Evolutionary conservation across 64 coral and sea anemone species (phyloP), one percentile per base, ranked within the genome.

Genomic region (Cladopsammia gracilis): DNA sequence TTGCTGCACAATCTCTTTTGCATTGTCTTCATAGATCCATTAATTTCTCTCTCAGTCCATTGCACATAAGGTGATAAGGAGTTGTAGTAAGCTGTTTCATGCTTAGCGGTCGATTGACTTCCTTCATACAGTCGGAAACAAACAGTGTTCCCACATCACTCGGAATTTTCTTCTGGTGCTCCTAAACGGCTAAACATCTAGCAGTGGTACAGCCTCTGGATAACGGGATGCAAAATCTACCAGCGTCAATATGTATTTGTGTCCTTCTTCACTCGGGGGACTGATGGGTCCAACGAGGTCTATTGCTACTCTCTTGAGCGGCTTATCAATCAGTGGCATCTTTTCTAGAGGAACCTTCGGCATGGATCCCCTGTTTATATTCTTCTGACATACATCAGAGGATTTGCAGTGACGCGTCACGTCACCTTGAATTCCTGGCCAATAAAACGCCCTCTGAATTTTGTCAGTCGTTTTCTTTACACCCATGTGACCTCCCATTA

Each of bases 121-220:
- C 79, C 18, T 92, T 92, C 82, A 91, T 91, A 7, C n/a, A n/a
- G n/a, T n/a, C 89, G 58, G 77, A 91, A 3, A 83, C 75, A 73
- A 91, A 83, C 52, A 61, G 89, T 13, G 65, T 91, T 8, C 89
- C 78, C 9, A 71, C 11, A 59, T 83, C 77, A 44, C 77, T 91
- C 9, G 59, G 44, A 20, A 93, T n/a, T 86, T 46, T 93, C 82
- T 23, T 66, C 71, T 4, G 82, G n/a, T n/a, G n/a, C n/a, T n/a
- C n/a, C n/a, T n/a, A n/a, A n/a, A n/a, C n/a, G n/a, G n/a, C n/a
- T n/a, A n/a, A n/a, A n/a, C n/a, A n/a, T n/a, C n/a, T n/a, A n/a
- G n/a, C n/a, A n/a, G n/a, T 8, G 71, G 87, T 53, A 89, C 62
- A 3, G n/a, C n/a, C n/a, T n/a, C n/a, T n/a, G n/a, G n/a, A n/a